Evolutionary conservation across 2,113 vertebrate species (phyloP), one percentile per base, ranked within the genome.

Genomic region (Orycteropus afer): DNA sequence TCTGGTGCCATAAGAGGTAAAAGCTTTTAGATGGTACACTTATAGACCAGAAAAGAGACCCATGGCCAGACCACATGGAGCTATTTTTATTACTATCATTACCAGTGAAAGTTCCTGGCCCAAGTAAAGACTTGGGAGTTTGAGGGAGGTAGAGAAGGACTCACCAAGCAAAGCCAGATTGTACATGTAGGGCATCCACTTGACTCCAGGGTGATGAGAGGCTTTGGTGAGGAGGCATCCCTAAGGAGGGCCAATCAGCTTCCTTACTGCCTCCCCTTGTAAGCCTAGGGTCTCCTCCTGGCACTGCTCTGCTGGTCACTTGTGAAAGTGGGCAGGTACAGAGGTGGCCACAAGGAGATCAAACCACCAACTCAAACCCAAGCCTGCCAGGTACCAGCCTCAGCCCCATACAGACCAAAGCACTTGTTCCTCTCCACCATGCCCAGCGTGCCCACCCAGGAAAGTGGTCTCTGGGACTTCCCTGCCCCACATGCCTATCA

Each of bases 401-500:
- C 6, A 18, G n/a, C 29, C 34, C 49, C 63, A 23, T 12, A 20
- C 29, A 45, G 69, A 45, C 27, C 65, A 81, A 27, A 65, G 40
- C 49, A 13, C 55, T 34, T 17, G 34, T 76, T 34, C 42, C 27
- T 55, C 49, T 32, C 9, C 42, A 7, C 47, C 0, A 13, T 2
- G 27, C 59, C 57, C 67, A 0, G 2, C 7, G 29, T 51, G 23
- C 23, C 69, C 7, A 11, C 2, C 2, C 32, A 27, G 37, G 34
- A 34, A 63, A 32, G 6, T 2, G 32, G 80, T 27, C 90, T 53
- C 49, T 0, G 2, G 71, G 20, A 8, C 47, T 0, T 53, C 29
- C 42, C 37, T 42, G 32, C 2, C 37, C 49, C 12, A 1, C 7
- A 1, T 13, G 34, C 77, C 47, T 7, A 4, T 6, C 51, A 0